phyloP scores from a whole-genome alignment of 2,113 vertebrate genomes.

The Chaetorhynchus papuensis region DNA sequence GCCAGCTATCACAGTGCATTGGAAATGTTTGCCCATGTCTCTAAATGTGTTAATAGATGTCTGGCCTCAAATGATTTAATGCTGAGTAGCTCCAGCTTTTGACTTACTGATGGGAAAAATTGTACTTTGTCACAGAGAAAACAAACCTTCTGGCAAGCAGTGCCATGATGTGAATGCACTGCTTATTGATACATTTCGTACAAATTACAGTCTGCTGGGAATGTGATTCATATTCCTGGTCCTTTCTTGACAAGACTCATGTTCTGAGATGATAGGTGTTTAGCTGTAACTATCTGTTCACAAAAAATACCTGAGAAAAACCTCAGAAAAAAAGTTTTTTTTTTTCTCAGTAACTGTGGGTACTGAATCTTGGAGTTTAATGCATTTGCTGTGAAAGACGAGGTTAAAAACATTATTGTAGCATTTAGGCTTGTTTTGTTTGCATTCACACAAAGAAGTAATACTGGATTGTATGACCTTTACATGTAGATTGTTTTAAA shows the following conservation, averaged over 20 bases:
- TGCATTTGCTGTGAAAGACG: background rate
- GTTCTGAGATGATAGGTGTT: background rate
- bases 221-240: background rate
- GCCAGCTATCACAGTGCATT: background rate
- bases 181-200: background rate
- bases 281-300: background rate
- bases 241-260: background rate
- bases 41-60: background rate
- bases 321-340: background rate
- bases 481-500: background rate
- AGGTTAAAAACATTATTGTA: background rate
- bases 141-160: background rate
- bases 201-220: background rate
- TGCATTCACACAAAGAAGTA: background rate
- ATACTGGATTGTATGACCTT: background rate
- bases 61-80: slow-evolving; percentile 4
- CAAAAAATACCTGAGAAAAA: background rate
- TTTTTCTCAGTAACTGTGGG: background rate
- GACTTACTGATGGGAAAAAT: background rate
- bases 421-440: background rate
- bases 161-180: background rate
- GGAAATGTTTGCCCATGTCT: background rate
- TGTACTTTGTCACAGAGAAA: background rate
- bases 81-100: background rate
- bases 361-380: background rate